These are phyloP conservation scores for Congeria kusceri DNA, from an alignment of 2,888 invertebrate species.

Conservation along the genomic window DNA sequence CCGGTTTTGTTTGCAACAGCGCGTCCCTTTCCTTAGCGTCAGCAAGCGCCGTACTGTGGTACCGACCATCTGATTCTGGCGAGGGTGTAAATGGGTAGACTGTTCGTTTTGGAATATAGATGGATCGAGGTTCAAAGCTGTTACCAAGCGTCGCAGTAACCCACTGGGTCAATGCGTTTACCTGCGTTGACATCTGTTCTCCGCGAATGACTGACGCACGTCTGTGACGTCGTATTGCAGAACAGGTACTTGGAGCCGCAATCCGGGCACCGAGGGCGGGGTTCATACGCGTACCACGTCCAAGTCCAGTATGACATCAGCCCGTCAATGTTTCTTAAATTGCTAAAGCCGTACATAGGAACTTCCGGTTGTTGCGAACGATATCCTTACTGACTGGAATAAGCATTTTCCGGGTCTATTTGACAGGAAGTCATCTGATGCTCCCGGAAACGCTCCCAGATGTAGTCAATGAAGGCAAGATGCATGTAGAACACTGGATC, in stretches of 20 bases:
- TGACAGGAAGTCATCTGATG: slow-evolving; percentile 9
- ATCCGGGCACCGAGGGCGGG: slow-evolving; percentile 57
- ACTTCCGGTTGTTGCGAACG: slow-evolving; percentile 43
- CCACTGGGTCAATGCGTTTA: neutral
- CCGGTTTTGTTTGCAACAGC: too few species aligned
- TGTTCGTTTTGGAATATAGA: slow-evolving; percentile 15
- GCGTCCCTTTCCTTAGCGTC: slow-evolving; percentile 18
- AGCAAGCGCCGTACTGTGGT: slow-evolving; percentile 14
- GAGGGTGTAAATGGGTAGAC: neutral
- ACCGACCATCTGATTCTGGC: slow-evolving; percentile 28
- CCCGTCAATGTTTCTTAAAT: slow-evolving; percentile 57
- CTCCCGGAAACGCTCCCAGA: slow-evolving; percentile 65
- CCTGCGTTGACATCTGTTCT: slow-evolving; percentile 13
- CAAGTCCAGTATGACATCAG: slow-evolving; percentile 41
- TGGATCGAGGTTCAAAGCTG: slow-evolving; percentile 18
- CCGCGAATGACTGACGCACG: slow-evolving; percentile 24
- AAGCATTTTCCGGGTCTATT: slow-evolving; percentile 45
- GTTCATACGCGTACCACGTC: slow-evolving; percentile 55
- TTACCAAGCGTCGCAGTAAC: neutral
- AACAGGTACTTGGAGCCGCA: slow-evolving; percentile 62
- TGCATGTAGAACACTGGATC: slow-evolving; percentile 70
- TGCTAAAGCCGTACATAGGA: slow-evolving; percentile 56
- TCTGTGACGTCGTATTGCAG: slow-evolving; percentile 18
- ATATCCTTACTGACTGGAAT: slow-evolving; percentile 21
- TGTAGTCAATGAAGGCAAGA: slow-evolving; percentile 67